phyloP scores from a whole-genome alignment of 2,888 invertebrate genomes.

The Gibbula magus region DNA sequence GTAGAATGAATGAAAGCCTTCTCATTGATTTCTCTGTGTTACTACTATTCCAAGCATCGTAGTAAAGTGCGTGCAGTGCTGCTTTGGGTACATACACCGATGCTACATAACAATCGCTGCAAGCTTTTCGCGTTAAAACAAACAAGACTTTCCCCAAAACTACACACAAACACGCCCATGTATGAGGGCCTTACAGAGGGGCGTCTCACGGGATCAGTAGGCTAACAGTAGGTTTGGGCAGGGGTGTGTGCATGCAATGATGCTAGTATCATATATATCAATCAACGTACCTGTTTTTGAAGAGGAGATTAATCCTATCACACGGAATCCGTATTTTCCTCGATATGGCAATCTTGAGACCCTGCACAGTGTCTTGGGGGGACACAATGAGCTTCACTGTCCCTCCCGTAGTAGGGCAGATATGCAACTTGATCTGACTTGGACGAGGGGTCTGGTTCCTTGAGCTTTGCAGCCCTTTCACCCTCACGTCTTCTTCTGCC shows the following conservation, averaged over 20 bases:
- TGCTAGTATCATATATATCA: background rate
- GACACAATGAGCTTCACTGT: background rate
- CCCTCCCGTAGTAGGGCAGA: constrained; percentile 4
- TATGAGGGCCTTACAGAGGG: background rate
- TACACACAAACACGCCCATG: constrained; percentile 13
- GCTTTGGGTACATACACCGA: background rate
- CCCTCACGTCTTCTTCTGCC: constrained; percentile 6
- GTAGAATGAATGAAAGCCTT: constrained; percentile 5
- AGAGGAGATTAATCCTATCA: constrained; percentile 10
- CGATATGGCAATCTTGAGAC: background rate
- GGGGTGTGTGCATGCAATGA: background rate
- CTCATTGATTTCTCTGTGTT: background rate
- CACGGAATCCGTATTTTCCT: background rate
- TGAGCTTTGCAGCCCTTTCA: background rate
- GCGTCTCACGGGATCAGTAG: background rate
- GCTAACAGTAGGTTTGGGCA: background rate
- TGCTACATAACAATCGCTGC: background rate
- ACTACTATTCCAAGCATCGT: constrained; percentile 1
- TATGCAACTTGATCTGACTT: background rate
- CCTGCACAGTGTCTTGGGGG: background rate
- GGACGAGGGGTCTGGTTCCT: background rate
- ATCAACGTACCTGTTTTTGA: constrained; percentile 12
- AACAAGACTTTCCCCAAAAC: constrained; percentile 14
- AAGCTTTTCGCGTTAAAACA: background rate
- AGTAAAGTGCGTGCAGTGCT: background rate